Base-by-base conservation (phyloP, 2,888 invertebrate genomes). In the Nebria salina region DNA sequence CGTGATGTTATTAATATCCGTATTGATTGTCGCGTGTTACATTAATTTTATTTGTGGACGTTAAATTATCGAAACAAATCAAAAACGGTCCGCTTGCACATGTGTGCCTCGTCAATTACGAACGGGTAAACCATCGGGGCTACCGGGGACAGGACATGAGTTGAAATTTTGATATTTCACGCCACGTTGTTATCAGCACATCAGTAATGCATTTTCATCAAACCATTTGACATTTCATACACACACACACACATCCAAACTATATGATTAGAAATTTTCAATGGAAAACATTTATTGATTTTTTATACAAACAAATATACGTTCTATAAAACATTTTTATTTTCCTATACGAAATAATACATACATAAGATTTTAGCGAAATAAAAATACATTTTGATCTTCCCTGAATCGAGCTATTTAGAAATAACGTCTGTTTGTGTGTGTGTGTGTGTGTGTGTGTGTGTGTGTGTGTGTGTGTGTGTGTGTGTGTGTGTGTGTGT, bases 61-160 rank as follows among this genome's bases (percentile, higher is more conserved):
- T 70, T 70, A 70, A 70, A 26, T 70, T 70, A 70, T 70, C 70
- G 70, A 70, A 70, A 70, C 70, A 70, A 70, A 70, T 70, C 70
- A 70, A 70, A 70, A 70, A 25, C 34, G 70, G 70, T 26, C 25
- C 20, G 25, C 54, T 11, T 54, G 70, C 26, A 25, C 70, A 70
- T 70, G 70, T 70, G 70, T 34, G 70, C 70, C 70, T 34, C 70
- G 34, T 70, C 70, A 70, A 70, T 70, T 70, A 70, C 11, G 13
- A 13, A 70, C 70, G 70, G 70, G 0, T 26, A 15, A 13, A 11
- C 5, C 11, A 25, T 4, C 11, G 70, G 70, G 70, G 70, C 11
- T 25, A 34, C 70, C 2, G 66, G 20, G 6, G 2, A 6, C 11
- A 13, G 66, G n/a, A 8, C 13, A 15, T 13, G 7, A 11, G 25